Evolutionary conservation across 1,140 invertebrate species (phyloP).

Genomic region (Drosophila willistoni): DNA sequence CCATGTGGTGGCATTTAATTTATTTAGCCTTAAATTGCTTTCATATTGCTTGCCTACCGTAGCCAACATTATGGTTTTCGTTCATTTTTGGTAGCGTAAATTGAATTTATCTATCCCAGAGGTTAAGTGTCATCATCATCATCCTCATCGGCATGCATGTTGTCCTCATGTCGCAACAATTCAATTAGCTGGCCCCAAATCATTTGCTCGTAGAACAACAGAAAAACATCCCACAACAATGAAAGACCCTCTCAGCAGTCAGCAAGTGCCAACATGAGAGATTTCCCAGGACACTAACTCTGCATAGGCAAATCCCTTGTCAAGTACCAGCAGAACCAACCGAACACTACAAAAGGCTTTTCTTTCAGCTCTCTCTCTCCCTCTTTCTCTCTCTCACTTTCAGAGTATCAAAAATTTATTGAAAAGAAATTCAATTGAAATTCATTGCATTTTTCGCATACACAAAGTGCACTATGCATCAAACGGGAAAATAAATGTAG

Average conservation of each 20-base stretch:
- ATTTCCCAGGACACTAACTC: background rate
- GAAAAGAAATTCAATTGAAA: slow-evolving; percentile 54
- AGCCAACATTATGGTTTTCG: background rate
- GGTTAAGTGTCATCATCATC: slow-evolving; percentile 11
- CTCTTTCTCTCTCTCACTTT: background rate
- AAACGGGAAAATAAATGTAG: background rate
- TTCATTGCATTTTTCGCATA: slow-evolving; percentile 31
- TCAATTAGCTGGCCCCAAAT: slow-evolving; percentile 3
- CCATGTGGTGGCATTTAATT: slow-evolving; percentile 31
- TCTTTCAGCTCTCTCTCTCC: background rate
- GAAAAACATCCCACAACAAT: no score
- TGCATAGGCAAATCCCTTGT: slow-evolving; percentile 4
- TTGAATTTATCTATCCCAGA: slow-evolving; percentile 32
- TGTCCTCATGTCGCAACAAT: background rate
- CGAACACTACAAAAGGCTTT: background rate
- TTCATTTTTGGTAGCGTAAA: slow-evolving; percentile 9
- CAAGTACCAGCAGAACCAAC: background rate
- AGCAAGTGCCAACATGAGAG: background rate
- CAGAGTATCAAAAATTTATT: slow-evolving; percentile 37
- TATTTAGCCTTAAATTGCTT: slow-evolving; percentile 31
- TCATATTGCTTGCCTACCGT: slow-evolving; percentile 8
- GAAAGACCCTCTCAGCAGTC: no score
- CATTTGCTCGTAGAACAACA: background rate
- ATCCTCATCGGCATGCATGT: background rate
- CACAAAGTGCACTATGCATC: slow-evolving; percentile 5